Conservation (phyloP, 2,888 invertebrate species). For the Caenorhabditis zanzibari region DNA sequence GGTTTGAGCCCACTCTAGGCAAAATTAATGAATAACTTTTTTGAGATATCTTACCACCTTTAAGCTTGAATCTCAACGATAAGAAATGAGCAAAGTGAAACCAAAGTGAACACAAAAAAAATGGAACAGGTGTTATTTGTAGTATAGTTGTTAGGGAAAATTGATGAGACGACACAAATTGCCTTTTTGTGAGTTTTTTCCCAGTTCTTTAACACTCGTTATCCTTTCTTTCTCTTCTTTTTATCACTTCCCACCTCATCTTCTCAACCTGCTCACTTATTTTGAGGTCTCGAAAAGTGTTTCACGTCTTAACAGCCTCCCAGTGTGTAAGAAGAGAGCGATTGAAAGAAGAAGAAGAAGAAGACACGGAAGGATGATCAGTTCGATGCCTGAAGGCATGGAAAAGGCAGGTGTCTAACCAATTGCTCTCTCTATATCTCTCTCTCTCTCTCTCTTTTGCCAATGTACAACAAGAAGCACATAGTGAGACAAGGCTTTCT, state of each 20-base stretch:
- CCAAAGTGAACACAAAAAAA: too few species aligned
- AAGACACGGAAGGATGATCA: conserved; percentile 40
- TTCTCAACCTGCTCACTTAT: conserved; percentile 43
- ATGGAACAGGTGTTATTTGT: conserved; percentile 40
- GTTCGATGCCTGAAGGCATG: conserved; percentile 57
- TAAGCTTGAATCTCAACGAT: too few species aligned
- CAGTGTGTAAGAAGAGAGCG: conserved; percentile 41
- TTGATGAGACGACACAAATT: conserved; percentile 47
- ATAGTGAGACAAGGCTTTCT: conserved; percentile 47
- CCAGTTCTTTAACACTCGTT: conserved; percentile 40
- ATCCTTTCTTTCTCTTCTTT: conserved; percentile 16
- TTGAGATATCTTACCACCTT: too few species aligned
- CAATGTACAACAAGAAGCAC: conserved; percentile 54
- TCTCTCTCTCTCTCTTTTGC: conserved; percentile 39
- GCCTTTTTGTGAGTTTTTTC: conserved; percentile 19
- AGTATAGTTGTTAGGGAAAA: conserved; percentile 57
- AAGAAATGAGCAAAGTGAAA: too few species aligned
- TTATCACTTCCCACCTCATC: conserved; percentile 32
- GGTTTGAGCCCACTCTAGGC: too few species aligned
- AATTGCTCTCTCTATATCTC: conserved; percentile 46
- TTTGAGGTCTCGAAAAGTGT: conserved; percentile 61
- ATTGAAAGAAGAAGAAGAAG: conserved; percentile 11
- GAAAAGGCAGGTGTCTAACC: conserved; percentile 65
- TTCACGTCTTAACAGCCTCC: conserved; percentile 43
- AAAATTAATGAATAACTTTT: too few species aligned